Evolutionary conservation across 1,140 invertebrate genomes (phyloP).

Genomic region (Zaprionus davidi): DNA sequence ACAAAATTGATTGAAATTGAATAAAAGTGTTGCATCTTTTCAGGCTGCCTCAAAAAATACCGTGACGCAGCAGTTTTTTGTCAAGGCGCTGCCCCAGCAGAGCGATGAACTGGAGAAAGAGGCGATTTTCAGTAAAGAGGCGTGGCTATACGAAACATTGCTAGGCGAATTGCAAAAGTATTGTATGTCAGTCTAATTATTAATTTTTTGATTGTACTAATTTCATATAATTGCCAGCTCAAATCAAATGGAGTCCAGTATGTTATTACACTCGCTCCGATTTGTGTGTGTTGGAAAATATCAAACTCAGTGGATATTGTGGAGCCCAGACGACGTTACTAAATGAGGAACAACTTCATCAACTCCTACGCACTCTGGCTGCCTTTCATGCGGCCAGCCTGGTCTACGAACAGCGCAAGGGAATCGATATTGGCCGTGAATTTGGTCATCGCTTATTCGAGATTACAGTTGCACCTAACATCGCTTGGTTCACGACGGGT

Average conservation of each 20-base stretch:
- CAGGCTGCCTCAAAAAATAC: conserved; percentile 23
- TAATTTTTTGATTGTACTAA: not conserved
- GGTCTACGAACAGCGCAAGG: conserved; percentile 53
- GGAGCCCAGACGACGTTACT: conserved; percentile 3
- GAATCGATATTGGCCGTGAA: conserved; percentile 47
- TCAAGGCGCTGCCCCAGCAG: conserved; percentile 62
- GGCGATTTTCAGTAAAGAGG: conserved; percentile 67
- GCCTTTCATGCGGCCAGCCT: conserved; percentile 84
- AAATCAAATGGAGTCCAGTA: conserved; percentile 57
- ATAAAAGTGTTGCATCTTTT: conserved; percentile 53
- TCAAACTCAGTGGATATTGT: conserved; percentile 48
- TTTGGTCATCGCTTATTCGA: conserved; percentile 65
- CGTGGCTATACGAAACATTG: conserved; percentile 59
- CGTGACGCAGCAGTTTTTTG: conserved; percentile 47
- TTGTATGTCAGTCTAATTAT: conserved; percentile 42
- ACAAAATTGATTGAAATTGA: not conserved
- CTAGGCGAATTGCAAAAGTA: conserved; percentile 50
- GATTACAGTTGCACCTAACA: conserved; percentile 59
- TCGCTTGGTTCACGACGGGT: conserved; percentile 74
- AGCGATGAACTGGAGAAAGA: conserved; percentile 65
- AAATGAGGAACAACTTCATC: conserved; percentile 16
- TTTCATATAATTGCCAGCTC: conserved; percentile 37
- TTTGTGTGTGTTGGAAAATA: conserved; percentile 83
- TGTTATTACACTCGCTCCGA: conserved; percentile 78
- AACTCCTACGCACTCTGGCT: conserved; percentile 75